Evolutionary conservation across 2,797 vertebrate genomes (phyloP).

Genomic region (Scyliorhinus canicula): DNA sequence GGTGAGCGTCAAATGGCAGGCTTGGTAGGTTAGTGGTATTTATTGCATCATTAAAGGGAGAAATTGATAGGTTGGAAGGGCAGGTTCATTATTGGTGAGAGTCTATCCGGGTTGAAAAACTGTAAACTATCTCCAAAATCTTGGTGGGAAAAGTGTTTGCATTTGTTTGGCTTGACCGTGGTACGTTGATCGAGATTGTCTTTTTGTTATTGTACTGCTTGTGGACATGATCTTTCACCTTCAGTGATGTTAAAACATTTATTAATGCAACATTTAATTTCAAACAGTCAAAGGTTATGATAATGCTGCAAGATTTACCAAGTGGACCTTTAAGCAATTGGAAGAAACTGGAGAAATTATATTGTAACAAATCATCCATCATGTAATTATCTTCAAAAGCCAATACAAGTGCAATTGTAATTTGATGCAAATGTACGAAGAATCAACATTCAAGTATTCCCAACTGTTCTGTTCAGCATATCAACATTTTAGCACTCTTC

Average conservation of each 20-base stretch:
- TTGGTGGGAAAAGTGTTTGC: background rate
- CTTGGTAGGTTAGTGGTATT: background rate
- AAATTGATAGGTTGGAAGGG: background rate
- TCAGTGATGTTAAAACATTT: background rate
- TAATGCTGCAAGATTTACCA: background rate
- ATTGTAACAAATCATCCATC: background rate
- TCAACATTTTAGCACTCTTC: background rate
- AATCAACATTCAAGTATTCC: background rate
- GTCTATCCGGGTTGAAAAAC: background rate
- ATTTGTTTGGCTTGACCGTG: background rate
- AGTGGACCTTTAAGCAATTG: background rate
- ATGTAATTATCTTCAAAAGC: background rate
- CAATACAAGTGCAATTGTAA: background rate
- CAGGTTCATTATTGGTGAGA: background rate
- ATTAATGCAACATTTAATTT: background rate
- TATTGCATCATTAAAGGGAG: background rate
- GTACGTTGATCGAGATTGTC: background rate
- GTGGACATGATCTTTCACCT: background rate
- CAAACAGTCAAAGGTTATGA: background rate
- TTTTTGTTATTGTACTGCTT: background rate
- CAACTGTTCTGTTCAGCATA: background rate
- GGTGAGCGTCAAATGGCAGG: background rate
- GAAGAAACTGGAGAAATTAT: constrained; percentile 1
- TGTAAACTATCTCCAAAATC: background rate
- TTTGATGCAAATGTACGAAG: background rate